Evolutionary conservation across 23 tunicate species (phyloP), one percentile per base, ranked within the genome.

Genomic region (Styela plicata): DNA sequence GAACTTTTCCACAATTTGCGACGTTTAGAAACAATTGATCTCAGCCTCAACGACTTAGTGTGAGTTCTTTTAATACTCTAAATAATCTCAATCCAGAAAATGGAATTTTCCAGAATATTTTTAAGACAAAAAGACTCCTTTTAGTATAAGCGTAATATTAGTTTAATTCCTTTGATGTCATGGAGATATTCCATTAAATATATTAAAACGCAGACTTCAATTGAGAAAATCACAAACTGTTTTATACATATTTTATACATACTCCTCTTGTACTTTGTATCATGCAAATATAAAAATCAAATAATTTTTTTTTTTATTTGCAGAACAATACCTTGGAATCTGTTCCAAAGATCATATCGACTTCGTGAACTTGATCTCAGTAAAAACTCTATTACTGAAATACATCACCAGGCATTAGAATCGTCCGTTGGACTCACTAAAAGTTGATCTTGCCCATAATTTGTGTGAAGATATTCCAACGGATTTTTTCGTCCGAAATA

Each of bases 291-390:
- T n/a, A n/a, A n/a, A n/a, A n/a, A n/a, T n/a, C n/a, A n/a, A n/a
- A n/a, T 44, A 44, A 5, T 44, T 44, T 44, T 5, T 13, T 44
- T 44, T 13, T 7, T 44, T 44, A 13, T 1, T 76, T 76, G 24
- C 65, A 76, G 81, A 29, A 0, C 1, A 13, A 52, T 76, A 33
- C 64, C 65, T 0, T 21, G 33, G n/a, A 53, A 36, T 57, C 16
- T 44, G 29, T 76, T 76, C 81, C 64, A 57, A 21, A 37, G 37
- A 7, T 44, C 81, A 76, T 44, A 26, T 24, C 36, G 53, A 20
- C 81, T 76, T 20, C 65, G 37, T 31, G 67, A 76, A 76, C n/a
- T 76, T 73, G 81, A 44, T 1, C 37, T 76, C 31, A 52, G 81
- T 44, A n/a, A 53, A 25, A 76, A 76, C 66, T 1, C 1, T 19